Conservation (phyloP, 2,888 invertebrate genomes). For the Drosophila gaucha region DNA sequence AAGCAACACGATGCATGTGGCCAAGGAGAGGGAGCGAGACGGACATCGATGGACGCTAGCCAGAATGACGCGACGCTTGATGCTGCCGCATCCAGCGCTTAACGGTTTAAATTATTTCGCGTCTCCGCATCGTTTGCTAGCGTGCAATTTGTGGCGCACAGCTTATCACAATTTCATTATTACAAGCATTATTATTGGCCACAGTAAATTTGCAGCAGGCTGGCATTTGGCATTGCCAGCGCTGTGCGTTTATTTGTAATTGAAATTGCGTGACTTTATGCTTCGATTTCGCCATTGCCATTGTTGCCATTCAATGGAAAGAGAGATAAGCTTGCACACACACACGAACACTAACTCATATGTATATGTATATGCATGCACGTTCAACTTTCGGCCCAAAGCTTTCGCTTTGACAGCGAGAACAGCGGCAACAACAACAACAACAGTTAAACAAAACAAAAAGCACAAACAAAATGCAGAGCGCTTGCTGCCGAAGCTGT, state of each 20-base stretch:
- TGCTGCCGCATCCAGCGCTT: constrained; percentile 57
- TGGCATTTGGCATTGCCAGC: constrained; percentile 38
- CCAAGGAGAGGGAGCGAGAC: neutral
- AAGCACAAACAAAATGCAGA: constrained; percentile 19
- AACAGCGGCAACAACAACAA: constrained; percentile 21
- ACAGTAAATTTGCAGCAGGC: constrained; percentile 33
- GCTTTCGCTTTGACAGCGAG: constrained; percentile 54
- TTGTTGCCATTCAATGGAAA: constrained; percentile 39
- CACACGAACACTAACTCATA: constrained; percentile 19
- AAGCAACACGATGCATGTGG: constrained; percentile 40
- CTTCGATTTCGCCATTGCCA: constrained; percentile 64
- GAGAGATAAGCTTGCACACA: constrained; percentile 45
- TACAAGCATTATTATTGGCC: constrained; percentile 65
- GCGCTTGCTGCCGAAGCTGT: constrained; percentile 43
- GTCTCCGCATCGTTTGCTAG: constrained; percentile 43
- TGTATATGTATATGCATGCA: neutral
- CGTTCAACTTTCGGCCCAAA: constrained; percentile 35
- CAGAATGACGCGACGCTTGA: constrained; percentile 70
- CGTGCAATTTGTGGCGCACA: constrained; percentile 78
- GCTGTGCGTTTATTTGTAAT: constrained; percentile 65
- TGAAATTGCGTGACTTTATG: constrained; percentile 80
- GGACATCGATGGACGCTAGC: constrained; percentile 42
- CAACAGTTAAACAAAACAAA: constrained; percentile 10
- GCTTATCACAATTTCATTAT: constrained; percentile 80
- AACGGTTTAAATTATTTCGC: constrained; percentile 74